Percentiles rank a stretch among this genome's conserved stretches.
Conservation (phyloP, 2,113 vertebrate species). For the Pseudorectes ferrugineus region DNA sequence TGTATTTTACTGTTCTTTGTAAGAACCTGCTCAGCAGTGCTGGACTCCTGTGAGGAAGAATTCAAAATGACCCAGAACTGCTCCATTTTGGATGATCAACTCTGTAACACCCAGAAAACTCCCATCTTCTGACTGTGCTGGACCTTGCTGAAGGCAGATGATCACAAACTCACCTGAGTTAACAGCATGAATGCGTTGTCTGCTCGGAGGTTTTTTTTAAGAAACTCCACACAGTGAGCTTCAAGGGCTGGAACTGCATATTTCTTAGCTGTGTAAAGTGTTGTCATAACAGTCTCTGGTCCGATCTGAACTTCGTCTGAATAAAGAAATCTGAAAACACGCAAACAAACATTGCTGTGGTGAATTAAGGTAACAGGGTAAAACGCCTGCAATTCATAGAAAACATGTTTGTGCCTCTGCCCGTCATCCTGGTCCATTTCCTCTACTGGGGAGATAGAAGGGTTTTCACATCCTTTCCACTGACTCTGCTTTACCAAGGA, state of each 20-base stretch:
- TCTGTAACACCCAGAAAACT: background rate
- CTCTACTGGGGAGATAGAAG: background rate
- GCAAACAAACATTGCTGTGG: background rate
- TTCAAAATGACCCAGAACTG: background rate
- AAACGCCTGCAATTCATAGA: background rate
- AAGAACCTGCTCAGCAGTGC: background rate
- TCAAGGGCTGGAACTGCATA: conserved; percentile 95
- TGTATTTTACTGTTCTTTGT: background rate
- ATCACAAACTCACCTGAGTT: conserved; percentile 81
- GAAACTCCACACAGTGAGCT: conserved; percentile 95
- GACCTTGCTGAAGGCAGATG: background rate
- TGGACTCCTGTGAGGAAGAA: background rate
- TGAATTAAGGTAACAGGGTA: background rate
- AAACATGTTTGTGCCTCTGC: background rate
- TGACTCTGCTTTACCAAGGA: background rate
- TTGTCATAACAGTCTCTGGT: conserved; percentile 98
- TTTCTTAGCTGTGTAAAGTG: conserved; percentile 95
- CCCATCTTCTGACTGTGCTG: background rate
- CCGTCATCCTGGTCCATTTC: background rate
- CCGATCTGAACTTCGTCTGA: conserved; percentile 97
- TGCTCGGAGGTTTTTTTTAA: conserved; percentile 94
- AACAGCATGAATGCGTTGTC: conserved; percentile 97
- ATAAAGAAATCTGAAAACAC: conserved; percentile 85
- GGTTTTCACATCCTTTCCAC: background rate
- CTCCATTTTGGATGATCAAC: background rate